Evolutionary conservation across 2,888 invertebrate species (phyloP), one percentile per base, ranked within the genome.

Genomic region (Drosophila prostipennis): DNA sequence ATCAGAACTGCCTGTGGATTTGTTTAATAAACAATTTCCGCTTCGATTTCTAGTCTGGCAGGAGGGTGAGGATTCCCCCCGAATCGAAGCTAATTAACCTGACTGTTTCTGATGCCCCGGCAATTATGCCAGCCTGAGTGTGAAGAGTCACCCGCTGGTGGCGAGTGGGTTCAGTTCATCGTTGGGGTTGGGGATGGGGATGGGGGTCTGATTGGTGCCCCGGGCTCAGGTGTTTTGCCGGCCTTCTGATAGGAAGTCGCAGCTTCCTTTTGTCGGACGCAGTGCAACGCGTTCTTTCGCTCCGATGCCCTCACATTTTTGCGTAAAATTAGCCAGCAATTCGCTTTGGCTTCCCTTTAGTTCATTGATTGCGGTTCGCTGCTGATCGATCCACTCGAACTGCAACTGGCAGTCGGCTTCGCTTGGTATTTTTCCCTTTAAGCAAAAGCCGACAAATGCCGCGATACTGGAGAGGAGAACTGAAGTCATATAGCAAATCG

Each of bases 21-120:
- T 84, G 81, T 76, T 87, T 87, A 82, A 82, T 87, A 87, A 87
- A 84, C 82, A 81, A 87, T 82, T 82, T 82, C 82, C 82, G 87
- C 64, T 81, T 80, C 74, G 80, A 83, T 86, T 81, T 56, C 48
- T 52, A 40, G 53, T 48, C 63, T 23, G 29, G 26, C 19, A 34
- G 46, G 61, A 45, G 59, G 61, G 3, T 49, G 61, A 76, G 81
- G 74, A 71, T 52, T 60, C 56, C 53, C 26, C 48, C 19, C 48
- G 37, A 13, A 51, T 53, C 49, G 36, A 6, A 26, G 55, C 64
- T 80, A 82, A 83, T 86, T 86, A 78, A 53, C 70, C 46, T 45
- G 52, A 14, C 64, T 39, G 42, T 39, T 46, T 34, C 56, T 40
- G 46, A 34, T 32, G 46, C 43, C 54, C 54, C n/a, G 68, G 45